Conservation (phyloP, 2,113 vertebrate species). For the Tupaia tana region DNA sequence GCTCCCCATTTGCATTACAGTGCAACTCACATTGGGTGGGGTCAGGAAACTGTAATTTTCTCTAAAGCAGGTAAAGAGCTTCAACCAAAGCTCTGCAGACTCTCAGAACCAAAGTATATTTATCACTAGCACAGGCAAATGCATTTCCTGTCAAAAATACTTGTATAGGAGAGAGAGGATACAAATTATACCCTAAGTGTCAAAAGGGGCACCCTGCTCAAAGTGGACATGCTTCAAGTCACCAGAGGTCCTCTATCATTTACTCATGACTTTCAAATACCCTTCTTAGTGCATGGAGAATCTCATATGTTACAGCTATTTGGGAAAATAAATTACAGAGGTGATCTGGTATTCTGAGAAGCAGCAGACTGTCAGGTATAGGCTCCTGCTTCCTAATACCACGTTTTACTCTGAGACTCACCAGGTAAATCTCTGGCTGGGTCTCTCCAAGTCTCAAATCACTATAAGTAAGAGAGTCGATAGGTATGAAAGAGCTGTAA, state of each 20-base stretch:
- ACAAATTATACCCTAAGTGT: not conserved
- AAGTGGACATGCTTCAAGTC: not conserved
- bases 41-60: not conserved
- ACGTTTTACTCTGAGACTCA: not conserved
- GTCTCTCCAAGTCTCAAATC: not conserved
- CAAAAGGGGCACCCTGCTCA: not conserved
- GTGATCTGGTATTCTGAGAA: not conserved
- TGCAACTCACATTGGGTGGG: not conserved
- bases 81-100: not conserved
- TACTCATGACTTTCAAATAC: conserved; percentile 32
- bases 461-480: not conserved
- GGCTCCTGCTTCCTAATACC: not conserved
- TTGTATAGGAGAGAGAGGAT: not conserved
- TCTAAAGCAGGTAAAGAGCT: not conserved
- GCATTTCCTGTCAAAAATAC: not conserved
- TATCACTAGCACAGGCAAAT: not conserved
- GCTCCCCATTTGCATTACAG: not conserved
- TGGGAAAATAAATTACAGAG: conserved; percentile 24
- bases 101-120: not conserved
- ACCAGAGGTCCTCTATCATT: not conserved
- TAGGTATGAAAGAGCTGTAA: not conserved
- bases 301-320: conserved; percentile 21
- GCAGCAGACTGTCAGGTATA: not conserved
- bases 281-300: conserved; percentile 32
- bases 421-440: not conserved